Base-by-base conservation (phyloP, 2,888 invertebrate genomes). In the Blera fallax region DNA sequence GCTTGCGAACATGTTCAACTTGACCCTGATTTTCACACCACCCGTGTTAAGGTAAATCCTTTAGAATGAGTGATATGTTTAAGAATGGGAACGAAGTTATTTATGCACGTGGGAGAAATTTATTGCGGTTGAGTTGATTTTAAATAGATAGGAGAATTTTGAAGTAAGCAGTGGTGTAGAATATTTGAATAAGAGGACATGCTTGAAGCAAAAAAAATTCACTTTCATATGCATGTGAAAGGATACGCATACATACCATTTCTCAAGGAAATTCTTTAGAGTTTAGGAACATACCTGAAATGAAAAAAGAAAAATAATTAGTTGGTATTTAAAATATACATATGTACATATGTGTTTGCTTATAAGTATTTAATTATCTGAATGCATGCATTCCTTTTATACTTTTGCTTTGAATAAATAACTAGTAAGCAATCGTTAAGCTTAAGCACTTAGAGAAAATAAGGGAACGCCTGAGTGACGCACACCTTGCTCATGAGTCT, bases 201-300 rank as follows among this genome's bases (percentile, higher is more conserved):
- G 3, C 3, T 37, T 10, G 11, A n/a, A n/a, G n/a, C n/a, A 11
- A n/a, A 11, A 37, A 10, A 40, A 1, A 16, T 45, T 18, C 10
- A 1, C 3, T 21, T 18, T 48, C 4, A 1, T 7, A 14, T 14
- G 14, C 5, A 1, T n/a, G 5, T 1, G 14, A 40, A 43, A 1
- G 16, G 2, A 18, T 40, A 40, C 18, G 7, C 14, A 27, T 52
- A 45, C 62, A 16, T 45, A 45, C 62, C 60, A 40, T 4, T 4
- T n/a, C 3, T 45, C 2, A 4, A 27, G 6, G 8, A 8, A 45
- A 10, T 56, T 34, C 18, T 34, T 10, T 3, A 10, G 48, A 14
- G 18, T 52, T 11, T 52, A 1, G 37, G 32, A 48, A 73, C 27
- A n/a, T 62, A 73, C 72, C 72, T 73, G 72, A 43, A 73, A 73